Base-by-base conservation (phyloP, 2,797 vertebrate species). In the Danio tinwini region DNA sequence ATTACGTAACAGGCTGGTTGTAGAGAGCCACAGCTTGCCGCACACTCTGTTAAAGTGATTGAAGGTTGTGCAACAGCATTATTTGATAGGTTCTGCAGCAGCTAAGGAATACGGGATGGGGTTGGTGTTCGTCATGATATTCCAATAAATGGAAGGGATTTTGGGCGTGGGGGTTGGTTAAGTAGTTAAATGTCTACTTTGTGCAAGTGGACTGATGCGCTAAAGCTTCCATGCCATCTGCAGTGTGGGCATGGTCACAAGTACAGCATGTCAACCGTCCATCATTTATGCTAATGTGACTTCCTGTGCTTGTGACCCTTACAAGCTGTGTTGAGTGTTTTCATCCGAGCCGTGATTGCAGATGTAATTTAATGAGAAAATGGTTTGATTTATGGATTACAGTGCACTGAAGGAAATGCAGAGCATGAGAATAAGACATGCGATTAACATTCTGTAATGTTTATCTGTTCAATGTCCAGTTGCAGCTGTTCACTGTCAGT, bases 31-130 rank as follows among this genome's bases (percentile, higher is more conserved):
- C 75, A 67, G 85, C 88, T 58, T 16, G 61, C 62, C 63, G 44
- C 42, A 56, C 50, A 89, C 89, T 88, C 85, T 88, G 88, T 90
- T 91, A 90, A 86, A 82, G 87, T 87, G 91, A 91, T 88, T 90
- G 85, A 91, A 45, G 59, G 88, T 93, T 94, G 91, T 91, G 93
- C 91, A 93, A 93, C 87, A 88, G 89, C 87, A 91, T 93, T 93
- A 89, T 62, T 81, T 87, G 89, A 93, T 90, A 85, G 89, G 88
- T 92, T 90, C 88, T 88, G 59, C 21, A 29, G 74, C 42, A 42
- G 62, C 52, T 72, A 21, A 21, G 13, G 9, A 44, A 71, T 53
- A 59, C 53, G 11, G 42, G 17, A 44, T 44, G 29, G 42, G 77
- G 14, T 12, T 76, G n/a, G n/a, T 68, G 42, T 37, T 83, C 85